Evolutionary conservation across 2,888 invertebrate species (phyloP), one percentile per base, ranked within the genome.

Genomic region (Cyclophora punctaria): DNA sequence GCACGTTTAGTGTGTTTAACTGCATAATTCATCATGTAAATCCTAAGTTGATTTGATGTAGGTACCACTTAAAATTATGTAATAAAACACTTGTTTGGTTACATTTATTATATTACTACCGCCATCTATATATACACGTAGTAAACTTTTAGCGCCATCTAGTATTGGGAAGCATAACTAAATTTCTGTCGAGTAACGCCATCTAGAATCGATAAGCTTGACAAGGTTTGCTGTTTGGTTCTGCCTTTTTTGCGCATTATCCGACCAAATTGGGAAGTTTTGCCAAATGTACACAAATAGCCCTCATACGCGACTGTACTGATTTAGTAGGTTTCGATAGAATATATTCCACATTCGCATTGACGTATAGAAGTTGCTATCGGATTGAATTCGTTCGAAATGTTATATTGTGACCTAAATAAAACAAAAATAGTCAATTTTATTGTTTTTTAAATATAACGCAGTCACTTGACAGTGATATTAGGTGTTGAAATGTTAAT

Each of bases 401-500:
- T 73, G 75, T 78, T 75, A 77, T 71, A 70, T 55, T 64, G 68
- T 75, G 78, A 79, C 77, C 75, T 68, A 71, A 57, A 70, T 71
- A 5, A 46, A 60, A 59, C 51, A 53, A 54, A 55, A 55, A 53
- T 59, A 60, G 60, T 63, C 55, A 64, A 64, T 64, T 66, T 61
- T 61, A 60, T 49, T 47, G 5, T 5, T 37, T 37, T 46, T 37
- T 51, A 55, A 57, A 52, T 50, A 52, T 2, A 42, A 45, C n/a
- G 49, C 41, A 49, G 48, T 46, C 44, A 43, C 41, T 35, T 41
- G 33, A 37, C 41, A 34, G 45, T 47, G 44, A 45, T 41, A 42
- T 20, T 44, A 44, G 42, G n/a, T 51, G 40, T 44, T 49, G 6
- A 48, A 48, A 35, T 20, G 41, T 46, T 52, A 42, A 5, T 47